Evolutionary conservation across 92 coral and sea anemone species (phyloP).

Genomic region (Heteractis magnifica): DNA sequence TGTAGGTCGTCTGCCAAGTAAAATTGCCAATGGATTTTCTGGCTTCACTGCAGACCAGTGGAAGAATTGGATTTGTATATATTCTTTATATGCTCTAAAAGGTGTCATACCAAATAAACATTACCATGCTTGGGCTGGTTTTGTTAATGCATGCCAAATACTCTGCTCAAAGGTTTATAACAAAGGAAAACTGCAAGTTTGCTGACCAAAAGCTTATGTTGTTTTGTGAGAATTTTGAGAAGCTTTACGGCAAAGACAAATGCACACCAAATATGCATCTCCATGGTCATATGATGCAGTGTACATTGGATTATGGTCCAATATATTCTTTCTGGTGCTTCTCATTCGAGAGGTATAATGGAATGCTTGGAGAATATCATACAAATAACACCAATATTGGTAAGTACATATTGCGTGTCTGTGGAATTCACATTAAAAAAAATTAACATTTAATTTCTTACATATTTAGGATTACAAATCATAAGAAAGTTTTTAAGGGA

Average conservation of each 20-base stretch:
- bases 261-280: slow-evolving; percentile 9
- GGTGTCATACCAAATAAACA: slow-evolving; percentile 35
- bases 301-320: slow-evolving; percentile 9
- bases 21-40: slow-evolving; percentile 22
- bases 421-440: no score
- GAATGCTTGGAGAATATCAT: neutral
- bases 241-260: slow-evolving; percentile 28
- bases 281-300: slow-evolving; percentile 10
- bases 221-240: slow-evolving; percentile 43
- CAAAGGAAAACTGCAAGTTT: slow-evolving; percentile 16
- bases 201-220: slow-evolving; percentile 37
- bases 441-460: neutral
- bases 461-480: slow-evolving; percentile 11
- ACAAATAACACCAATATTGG: no score
- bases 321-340: no score
- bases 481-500: slow-evolving; percentile 20
- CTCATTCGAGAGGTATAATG: slow-evolving; percentile 20
- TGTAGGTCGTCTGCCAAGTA: slow-evolving; percentile 29
- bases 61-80: no score
- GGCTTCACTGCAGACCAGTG: slow-evolving; percentile 57
- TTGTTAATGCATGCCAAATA: slow-evolving; percentile 46
- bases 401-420: no score
- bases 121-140: slow-evolving; percentile 43
- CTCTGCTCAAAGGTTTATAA: no score
- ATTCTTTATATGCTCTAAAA: no score